Evolutionary conservation across 2,888 invertebrate species (phyloP).

Genomic region (Thereva unica): DNA sequence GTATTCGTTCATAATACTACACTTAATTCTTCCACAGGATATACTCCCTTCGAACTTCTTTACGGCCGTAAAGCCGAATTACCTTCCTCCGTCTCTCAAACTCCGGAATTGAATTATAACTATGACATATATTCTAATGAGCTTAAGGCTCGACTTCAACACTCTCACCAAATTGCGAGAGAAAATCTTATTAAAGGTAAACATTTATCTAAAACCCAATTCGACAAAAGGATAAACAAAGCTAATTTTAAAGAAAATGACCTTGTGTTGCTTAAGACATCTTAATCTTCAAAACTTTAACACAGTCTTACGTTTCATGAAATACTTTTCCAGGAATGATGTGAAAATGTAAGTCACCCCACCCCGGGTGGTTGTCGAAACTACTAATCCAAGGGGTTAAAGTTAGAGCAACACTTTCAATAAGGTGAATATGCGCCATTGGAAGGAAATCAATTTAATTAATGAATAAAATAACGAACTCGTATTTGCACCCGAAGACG

Average conservation of each 20-base stretch:
- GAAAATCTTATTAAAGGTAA: background rate
- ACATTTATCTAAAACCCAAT: background rate
- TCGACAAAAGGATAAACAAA: background rate
- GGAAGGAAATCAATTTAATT: too few species aligned
- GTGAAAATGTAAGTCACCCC: too few species aligned
- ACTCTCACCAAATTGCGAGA: background rate
- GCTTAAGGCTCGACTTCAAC: background rate
- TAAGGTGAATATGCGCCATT: too few species aligned
- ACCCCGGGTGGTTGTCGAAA: too few species aligned
- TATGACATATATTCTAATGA: background rate
- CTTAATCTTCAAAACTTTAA: too few species aligned
- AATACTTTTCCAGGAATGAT: too few species aligned
- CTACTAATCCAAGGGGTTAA: too few species aligned
- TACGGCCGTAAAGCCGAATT: background rate
- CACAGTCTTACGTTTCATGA: too few species aligned
- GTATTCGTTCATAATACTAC: constrained; percentile 4
- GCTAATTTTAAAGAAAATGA: background rate
- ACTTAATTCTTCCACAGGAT: background rate
- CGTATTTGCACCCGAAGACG: too few species aligned
- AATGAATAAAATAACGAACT: too few species aligned
- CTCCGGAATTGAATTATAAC: background rate
- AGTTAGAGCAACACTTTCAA: too few species aligned
- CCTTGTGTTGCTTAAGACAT: background rate
- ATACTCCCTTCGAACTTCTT: constrained; percentile 7
- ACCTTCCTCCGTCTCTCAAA: background rate